phyloP scores from a whole-genome alignment of 2,113 vertebrate genomes.

The Vidua macroura region DNA sequence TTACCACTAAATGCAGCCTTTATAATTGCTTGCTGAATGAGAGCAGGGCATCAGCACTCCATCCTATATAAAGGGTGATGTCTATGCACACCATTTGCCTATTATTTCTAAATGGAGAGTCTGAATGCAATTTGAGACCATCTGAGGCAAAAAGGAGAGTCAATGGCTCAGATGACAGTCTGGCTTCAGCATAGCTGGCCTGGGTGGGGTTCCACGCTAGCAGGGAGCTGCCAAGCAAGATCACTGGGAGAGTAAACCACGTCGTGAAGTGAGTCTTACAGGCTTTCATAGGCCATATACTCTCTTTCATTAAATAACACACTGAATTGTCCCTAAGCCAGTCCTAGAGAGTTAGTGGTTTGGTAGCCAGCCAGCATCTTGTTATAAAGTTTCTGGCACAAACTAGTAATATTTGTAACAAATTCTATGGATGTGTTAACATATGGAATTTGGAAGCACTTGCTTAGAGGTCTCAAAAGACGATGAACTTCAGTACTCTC shows the following conservation, averaged over 20 bases:
- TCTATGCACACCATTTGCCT: background rate
- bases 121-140: background rate
- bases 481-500: background rate
- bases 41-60: background rate
- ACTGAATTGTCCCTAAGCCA: slow-evolving; percentile 27
- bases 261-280: background rate
- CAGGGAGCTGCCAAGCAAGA: background rate
- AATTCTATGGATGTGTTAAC: slow-evolving; percentile 31
- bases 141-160: background rate
- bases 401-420: slow-evolving; percentile 18
- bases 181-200: background rate
- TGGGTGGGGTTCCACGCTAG: background rate
- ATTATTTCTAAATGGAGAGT: background rate
- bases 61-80: background rate
- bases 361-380: slow-evolving; percentile 35
- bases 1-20: background rate
- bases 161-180: background rate
- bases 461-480: slow-evolving; percentile 5
- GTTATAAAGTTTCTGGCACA: slow-evolving; percentile 32
- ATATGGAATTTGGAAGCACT: slow-evolving; percentile 40
- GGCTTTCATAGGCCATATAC: background rate
- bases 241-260: background rate
- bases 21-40: background rate
- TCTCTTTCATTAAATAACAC: slow-evolving; percentile 15
- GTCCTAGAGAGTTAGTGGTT: slow-evolving; percentile 28